These are phyloP conservation scores for Drosophila ochracea DNA, from an alignment of 2,888 invertebrate genomes.

Conservation along the genomic window DNA sequence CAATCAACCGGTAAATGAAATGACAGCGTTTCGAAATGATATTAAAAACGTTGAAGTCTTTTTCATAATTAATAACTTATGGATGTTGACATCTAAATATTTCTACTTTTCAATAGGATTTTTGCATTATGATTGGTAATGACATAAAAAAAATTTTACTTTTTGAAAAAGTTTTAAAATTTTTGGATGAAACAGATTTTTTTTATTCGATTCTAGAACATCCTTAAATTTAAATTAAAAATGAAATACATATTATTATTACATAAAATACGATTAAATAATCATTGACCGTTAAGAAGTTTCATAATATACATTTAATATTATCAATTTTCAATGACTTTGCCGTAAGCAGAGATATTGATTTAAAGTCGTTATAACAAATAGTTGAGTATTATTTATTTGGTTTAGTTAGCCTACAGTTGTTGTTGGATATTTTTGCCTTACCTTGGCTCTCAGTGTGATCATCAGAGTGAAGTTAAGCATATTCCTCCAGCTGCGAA, in stretches of 20 bases:
- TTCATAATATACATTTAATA: not conserved
- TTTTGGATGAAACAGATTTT: not conserved
- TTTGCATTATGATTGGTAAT: not conserved
- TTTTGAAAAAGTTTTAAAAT: not conserved
- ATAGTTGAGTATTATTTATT: not conserved
- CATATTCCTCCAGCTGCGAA: constrained; percentile 82
- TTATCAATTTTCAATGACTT: not conserved
- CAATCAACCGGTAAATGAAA: not conserved
- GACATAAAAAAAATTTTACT: not conserved
- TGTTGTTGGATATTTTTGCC: constrained; percentile 4
- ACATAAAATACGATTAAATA: not conserved
- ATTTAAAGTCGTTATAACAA: not conserved
- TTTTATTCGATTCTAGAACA: not conserved
- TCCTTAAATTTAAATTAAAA: not conserved
- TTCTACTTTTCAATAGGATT: not conserved
- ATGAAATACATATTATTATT: not conserved
- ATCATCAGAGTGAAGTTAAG: constrained; percentile 84
- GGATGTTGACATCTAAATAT: not conserved
- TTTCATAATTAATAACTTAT: not conserved
- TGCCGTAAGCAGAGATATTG: not conserved
- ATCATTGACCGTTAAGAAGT: not conserved
- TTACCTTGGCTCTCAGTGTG: constrained; percentile 84
- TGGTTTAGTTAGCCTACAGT: not conserved
- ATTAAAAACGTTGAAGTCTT: not conserved
- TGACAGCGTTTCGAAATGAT: not conserved